phyloP scores from a whole-genome alignment of 2,113 vertebrate genomes.

The Clarias magur region DNA sequence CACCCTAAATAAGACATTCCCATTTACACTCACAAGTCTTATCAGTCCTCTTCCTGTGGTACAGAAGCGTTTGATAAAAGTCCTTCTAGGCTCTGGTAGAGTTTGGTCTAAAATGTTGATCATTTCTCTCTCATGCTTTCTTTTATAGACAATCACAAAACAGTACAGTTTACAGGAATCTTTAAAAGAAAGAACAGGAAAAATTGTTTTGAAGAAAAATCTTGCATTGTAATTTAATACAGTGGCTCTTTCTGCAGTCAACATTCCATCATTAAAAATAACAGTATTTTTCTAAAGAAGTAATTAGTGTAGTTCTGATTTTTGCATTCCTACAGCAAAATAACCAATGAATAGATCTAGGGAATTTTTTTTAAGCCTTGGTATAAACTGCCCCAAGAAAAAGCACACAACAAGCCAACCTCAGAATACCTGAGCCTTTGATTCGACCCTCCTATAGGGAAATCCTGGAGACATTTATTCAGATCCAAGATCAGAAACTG shows the following conservation, averaged over 20 bases:
- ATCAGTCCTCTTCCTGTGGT: background rate
- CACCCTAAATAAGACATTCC: constrained; percentile 12
- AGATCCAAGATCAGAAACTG: background rate
- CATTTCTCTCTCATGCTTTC: constrained; percentile 29
- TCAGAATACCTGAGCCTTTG: background rate
- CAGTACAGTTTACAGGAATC: constrained; percentile 29
- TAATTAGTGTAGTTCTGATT: constrained; percentile 6
- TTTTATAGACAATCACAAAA: constrained; percentile 47
- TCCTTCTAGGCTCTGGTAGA: background rate
- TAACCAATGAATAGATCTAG: background rate
- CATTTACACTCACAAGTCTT: background rate
- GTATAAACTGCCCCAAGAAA: background rate
- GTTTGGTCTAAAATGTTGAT: background rate
- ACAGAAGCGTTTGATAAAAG: background rate
- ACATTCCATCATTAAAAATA: background rate
- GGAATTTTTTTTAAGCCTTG: background rate
- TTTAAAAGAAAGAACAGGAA: background rate
- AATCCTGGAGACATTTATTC: background rate
- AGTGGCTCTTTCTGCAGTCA: background rate
- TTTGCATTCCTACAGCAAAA: background rate
- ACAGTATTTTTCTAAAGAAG: background rate
- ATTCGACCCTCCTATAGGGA: background rate
- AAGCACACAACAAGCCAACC: no score
- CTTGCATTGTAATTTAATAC: background rate
- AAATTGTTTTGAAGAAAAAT: background rate